phyloP scores from a whole-genome alignment of 1,140 invertebrate genomes.

The Cyclina sinensis region DNA sequence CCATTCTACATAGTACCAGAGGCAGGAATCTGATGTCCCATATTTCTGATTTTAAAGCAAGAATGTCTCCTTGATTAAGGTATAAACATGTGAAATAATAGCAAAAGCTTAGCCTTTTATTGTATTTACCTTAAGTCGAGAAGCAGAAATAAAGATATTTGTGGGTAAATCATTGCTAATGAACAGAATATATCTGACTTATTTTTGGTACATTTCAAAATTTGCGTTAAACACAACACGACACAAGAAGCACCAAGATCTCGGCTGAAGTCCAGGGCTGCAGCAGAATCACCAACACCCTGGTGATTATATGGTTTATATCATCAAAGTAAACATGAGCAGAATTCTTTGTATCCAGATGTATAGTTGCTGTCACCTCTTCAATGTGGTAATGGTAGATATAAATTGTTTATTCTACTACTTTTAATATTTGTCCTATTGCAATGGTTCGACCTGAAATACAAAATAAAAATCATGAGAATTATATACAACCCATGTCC shows the following conservation, averaged over 20 bases:
- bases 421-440: conserved; percentile 99
- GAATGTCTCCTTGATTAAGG: no score
- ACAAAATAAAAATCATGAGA: no score
- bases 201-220: neutral
- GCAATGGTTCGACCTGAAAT: conserved; percentile 94
- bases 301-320: neutral
- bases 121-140: no score
- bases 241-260: conserved; percentile 6
- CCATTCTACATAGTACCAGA: neutral
- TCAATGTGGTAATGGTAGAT: conserved; percentile 32
- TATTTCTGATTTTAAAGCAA: no score
- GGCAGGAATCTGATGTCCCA: no score
- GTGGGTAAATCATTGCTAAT: no score
- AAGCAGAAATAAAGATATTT: no score
- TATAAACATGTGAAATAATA: no score
- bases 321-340: conserved; percentile 18
- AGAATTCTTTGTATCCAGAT: neutral
- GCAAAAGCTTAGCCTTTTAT: no score
- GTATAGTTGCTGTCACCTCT: neutral
- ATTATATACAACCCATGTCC: no score
- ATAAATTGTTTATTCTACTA: conserved; percentile 93
- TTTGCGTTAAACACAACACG: neutral
- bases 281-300: neutral
- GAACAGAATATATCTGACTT: no score
- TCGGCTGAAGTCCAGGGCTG: conserved; percentile 1